phyloP scores from a whole-genome alignment of 2,113 vertebrate species.

The Dromiciops gliroides region DNA sequence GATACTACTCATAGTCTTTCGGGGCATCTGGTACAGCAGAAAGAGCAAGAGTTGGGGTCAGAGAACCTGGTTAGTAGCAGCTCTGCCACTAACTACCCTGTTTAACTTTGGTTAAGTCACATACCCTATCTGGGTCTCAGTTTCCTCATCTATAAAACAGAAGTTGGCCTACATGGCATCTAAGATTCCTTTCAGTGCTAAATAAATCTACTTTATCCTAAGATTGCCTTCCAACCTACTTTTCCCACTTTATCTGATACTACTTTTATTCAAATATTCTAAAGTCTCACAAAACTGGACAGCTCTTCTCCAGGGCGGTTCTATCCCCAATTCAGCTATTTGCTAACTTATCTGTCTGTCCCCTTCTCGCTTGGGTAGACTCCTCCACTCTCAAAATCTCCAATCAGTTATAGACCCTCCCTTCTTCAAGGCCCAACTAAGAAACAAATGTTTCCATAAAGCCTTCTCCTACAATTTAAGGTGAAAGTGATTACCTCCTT shows the following conservation, averaged over 20 bases:
- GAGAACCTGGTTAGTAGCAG: not conserved
- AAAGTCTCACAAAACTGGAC: not conserved
- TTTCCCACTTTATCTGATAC: not conserved
- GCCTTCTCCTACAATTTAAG: not conserved
- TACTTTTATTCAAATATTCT: not conserved
- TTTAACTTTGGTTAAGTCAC: not conserved
- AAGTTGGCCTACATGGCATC: not conserved
- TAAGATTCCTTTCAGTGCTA: not conserved
- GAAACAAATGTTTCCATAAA: not conserved
- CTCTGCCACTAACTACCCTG: not conserved
- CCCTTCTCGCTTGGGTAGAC: not conserved
- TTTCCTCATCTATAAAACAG: not conserved
- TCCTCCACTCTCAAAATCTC: not conserved
- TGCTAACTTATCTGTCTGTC: not conserved
- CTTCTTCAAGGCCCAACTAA: not conserved
- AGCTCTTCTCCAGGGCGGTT: not conserved
- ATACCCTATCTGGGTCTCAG: not conserved
- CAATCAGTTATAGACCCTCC: not conserved
- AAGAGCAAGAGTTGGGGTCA: not conserved
- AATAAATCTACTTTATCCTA: not conserved
- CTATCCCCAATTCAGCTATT: not conserved
- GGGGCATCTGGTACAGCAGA: not conserved
- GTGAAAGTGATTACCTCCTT: not conserved
- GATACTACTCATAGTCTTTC: not conserved
- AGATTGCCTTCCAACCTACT: not conserved